Conservation (phyloP, 2,113 vertebrate genomes). For the Scophthalmus maximus region DNA sequence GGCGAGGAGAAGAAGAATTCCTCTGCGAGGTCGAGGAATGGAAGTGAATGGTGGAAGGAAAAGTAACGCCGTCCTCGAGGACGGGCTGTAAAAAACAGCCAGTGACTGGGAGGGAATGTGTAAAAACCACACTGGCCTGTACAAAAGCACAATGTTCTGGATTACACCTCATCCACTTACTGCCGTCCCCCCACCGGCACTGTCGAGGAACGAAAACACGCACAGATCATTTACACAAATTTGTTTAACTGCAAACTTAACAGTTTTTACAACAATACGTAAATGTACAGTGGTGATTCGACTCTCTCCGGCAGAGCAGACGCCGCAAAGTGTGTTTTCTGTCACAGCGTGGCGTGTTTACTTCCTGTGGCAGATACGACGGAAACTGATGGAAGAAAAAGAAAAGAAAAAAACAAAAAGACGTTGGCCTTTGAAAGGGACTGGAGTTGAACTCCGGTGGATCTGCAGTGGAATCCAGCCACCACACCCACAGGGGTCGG, state of each 20-base stretch:
- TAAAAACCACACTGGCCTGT: too few species aligned
- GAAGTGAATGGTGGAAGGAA: neutral
- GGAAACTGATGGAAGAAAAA: conserved; percentile 42
- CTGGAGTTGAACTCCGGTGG: conserved; percentile 33
- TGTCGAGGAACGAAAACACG: too few species aligned
- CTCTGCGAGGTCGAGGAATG: neutral
- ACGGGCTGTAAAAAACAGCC: neutral
- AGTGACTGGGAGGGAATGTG: neutral
- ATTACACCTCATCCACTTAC: too few species aligned
- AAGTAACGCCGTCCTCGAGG: neutral
- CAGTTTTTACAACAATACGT: too few species aligned
- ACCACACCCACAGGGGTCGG: conserved; percentile 57
- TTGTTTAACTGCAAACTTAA: too few species aligned
- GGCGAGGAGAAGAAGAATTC: neutral
- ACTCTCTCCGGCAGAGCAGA: neutral
- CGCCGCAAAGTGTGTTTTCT: conserved; percentile 10
- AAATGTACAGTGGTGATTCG: neutral
- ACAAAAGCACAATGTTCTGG: too few species aligned
- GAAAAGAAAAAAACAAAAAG: conserved; percentile 14
- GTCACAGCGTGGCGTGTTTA: conserved; percentile 39
- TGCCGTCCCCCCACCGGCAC: too few species aligned
- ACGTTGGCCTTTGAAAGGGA: conserved; percentile 50
- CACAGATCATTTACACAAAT: too few species aligned
- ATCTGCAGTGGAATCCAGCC: conserved; percentile 61
- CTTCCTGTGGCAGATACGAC: conserved; percentile 51